Percentiles rank a stretch among this genome's conserved stretches.
phyloP scores from a whole-genome alignment of 2,113 vertebrate species.

The Pituophis catenifer region DNA sequence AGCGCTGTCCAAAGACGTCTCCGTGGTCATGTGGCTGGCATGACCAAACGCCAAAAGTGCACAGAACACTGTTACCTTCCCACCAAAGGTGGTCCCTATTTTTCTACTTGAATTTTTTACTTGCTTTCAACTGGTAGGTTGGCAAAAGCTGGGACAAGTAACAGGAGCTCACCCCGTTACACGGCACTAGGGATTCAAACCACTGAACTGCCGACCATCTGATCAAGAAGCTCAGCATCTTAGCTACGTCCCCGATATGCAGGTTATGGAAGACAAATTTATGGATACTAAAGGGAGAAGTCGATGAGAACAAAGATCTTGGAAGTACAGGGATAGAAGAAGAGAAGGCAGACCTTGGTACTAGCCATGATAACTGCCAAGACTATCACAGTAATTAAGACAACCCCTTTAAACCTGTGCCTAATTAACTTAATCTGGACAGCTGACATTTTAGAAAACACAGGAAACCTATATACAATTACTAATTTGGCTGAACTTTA shows the following conservation, averaged over 20 bases:
- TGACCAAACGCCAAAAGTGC: no score
- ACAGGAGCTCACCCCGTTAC: no score
- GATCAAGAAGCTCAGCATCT: no score
- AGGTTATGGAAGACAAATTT: neutral
- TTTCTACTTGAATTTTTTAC: no score
- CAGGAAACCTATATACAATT: neutral
- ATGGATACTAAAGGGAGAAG: neutral
- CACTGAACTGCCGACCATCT: no score
- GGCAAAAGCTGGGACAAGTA: no score
- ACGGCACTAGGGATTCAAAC: no score
- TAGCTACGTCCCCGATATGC: neutral
- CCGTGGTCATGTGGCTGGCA: no score
- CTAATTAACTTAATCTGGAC: neutral
- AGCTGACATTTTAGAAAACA: neutral
- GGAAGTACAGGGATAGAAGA: neutral
- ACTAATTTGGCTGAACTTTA: slow-evolving; percentile 2
- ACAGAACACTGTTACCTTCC: no score
- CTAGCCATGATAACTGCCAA: neutral
- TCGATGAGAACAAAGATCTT: neutral
- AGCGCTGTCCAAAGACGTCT: no score
- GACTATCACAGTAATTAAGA: neutral
- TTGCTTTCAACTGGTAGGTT: no score
- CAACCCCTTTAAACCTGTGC: neutral
- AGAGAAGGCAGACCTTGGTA: slow-evolving; percentile 20
- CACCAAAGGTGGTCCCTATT: no score